Base-by-base conservation (phyloP, 2,797 vertebrate genomes). In the Meda fulgida region DNA sequence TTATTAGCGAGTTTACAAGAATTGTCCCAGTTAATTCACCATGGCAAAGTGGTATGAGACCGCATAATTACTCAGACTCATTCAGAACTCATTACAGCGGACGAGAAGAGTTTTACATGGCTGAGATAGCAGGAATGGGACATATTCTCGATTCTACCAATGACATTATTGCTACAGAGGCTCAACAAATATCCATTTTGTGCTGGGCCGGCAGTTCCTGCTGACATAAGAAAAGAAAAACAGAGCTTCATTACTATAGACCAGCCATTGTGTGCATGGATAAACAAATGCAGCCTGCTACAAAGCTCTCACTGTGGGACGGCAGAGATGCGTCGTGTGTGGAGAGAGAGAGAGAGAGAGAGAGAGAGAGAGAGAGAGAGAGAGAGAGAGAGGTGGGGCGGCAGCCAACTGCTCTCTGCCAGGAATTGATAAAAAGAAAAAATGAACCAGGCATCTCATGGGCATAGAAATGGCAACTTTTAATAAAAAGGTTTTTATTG, bases 221-320 rank as follows among this genome's bases (percentile, higher is more conserved):
- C 92, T 90, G 90, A 90, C 89, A 87, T 70, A 92, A 90, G 82
- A 34, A 91, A 88, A 91, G 82, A 34, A 91, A 88, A 91, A 91
- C 85, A 84, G 87, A 73, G 85, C 88, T 88, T 88, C 88, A 66
- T 85, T 23, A 84, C 89, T 90, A 91, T 90, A 93, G 85, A 93
- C 82, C 84, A 26, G 85, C 75, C 91, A 93, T 94, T 94, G 93
- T 90, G 89, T 88, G 60, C 10, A 55, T 40, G 79, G 93, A 91
- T 89, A 91, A 92, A 90, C 90, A 60, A 90, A 90, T 58, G 83
- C 89, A 88, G 89, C 19, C 81, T 18, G 80, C 83, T 92, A 95
- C 94, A 95, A 95, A 94, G 94, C 88, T 0, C 85, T 85, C 91
- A 93, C 92, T 95, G 93, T 94, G 92, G 88, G 87, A 91, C 87